These are phyloP conservation scores for Bruchidius siliquastri DNA, from an alignment of 2,888 invertebrate species.

Conservation along the genomic window DNA sequence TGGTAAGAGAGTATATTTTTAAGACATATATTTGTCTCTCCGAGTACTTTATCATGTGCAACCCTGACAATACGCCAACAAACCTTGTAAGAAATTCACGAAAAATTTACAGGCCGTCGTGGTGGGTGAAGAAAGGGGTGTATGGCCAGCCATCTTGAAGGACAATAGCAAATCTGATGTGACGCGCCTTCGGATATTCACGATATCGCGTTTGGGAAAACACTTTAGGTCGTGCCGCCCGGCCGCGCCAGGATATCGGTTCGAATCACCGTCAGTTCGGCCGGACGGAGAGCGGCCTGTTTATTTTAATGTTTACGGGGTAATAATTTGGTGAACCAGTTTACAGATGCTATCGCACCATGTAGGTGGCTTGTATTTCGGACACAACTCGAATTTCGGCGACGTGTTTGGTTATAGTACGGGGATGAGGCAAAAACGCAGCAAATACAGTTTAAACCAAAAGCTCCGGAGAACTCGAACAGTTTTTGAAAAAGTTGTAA, in stretches of 20 bases:
- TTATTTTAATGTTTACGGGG: slow-evolving; percentile 42
- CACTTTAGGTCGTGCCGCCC: slow-evolving; percentile 8
- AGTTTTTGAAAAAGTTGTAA: no score
- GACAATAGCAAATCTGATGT: no score
- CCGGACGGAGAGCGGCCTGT: slow-evolving; percentile 26
- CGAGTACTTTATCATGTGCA: no score
- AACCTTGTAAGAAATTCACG: no score
- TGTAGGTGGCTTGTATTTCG: slow-evolving; percentile 43
- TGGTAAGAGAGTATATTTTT: no score
- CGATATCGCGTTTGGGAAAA: slow-evolving; percentile 21
- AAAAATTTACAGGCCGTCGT: no score
- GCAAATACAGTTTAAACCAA: no score
- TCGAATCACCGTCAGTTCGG: slow-evolving; percentile 23
- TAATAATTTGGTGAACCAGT: slow-evolving; percentile 41
- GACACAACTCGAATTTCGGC: slow-evolving; percentile 24
- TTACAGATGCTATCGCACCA: slow-evolving; percentile 38
- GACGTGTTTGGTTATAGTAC: neutral
- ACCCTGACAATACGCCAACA: no score
- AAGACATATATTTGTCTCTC: no score
- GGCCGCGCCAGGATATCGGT: slow-evolving; percentile 14
- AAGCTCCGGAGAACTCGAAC: no score
- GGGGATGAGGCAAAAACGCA: neutral
- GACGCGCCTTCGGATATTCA: neutral
- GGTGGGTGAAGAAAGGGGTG: no score
- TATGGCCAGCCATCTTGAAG: no score